Conservation (phyloP, 1,140 invertebrate genomes). For the Drosophila jambulina region DNA sequence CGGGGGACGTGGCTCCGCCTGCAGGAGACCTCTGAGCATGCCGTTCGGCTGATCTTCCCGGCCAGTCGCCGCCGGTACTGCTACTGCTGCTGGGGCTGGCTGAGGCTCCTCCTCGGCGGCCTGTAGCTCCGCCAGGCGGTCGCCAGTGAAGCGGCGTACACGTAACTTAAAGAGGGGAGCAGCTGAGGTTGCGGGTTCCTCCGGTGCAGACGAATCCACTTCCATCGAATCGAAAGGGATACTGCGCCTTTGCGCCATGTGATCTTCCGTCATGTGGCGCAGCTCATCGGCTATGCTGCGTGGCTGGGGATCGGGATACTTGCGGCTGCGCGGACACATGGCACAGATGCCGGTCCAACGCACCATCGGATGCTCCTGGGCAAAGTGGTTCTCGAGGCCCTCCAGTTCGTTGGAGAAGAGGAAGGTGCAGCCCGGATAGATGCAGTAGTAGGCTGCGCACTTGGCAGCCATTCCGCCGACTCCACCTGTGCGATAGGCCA, state of each 20-base stretch:
- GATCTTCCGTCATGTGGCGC: conserved; percentile 39
- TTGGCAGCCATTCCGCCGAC: neutral
- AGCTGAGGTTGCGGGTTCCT: neutral
- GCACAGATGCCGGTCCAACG: conserved; percentile 64
- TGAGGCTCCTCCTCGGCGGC: neutral
- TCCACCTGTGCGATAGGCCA: conserved; percentile 35
- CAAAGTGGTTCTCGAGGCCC: conserved; percentile 64
- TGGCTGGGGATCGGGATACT: too few species aligned
- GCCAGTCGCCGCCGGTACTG: neutral
- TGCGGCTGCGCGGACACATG: conserved; percentile 24
- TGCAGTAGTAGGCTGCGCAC: conserved; percentile 52
- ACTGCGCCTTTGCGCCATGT: neutral
- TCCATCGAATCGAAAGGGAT: neutral
- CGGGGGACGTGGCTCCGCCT: conserved; percentile 36
- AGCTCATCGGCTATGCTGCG: conserved; percentile 35
- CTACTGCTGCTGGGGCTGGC: neutral
- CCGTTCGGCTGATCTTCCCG: neutral
- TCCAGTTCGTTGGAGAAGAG: conserved; percentile 64
- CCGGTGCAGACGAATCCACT: neutral
- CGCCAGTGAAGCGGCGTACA: conserved; percentile 68
- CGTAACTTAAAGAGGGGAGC: conserved; percentile 44
- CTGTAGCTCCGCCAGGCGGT: conserved; percentile 21
- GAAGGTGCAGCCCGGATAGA: conserved; percentile 48
- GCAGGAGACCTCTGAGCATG: conserved; percentile 36
- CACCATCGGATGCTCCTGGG: conserved; percentile 46